A percentile compares a stretch with the other conserved stretches of the same genome.
Conservation (phyloP, 2,888 invertebrate species). For the Ochropleura plecta region DNA sequence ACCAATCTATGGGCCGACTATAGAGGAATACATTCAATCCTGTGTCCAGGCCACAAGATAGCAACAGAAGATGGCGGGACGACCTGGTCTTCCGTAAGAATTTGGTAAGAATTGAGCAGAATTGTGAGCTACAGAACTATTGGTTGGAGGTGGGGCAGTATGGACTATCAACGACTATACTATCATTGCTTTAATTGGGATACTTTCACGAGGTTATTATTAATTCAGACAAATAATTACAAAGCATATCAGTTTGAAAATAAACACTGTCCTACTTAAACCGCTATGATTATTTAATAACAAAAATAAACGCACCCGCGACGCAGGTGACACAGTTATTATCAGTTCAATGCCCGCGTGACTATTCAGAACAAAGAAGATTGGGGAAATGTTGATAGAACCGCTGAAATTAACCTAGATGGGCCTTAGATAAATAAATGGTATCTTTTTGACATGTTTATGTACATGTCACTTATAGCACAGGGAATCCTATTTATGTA, state of each 20-base stretch:
- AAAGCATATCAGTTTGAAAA: slow-evolving; percentile 8
- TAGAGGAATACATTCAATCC: neutral
- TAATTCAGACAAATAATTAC: slow-evolving; percentile 1
- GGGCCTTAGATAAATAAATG: slow-evolving; percentile 26
- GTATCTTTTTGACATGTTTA: slow-evolving; percentile 1
- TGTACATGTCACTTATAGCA: no score
- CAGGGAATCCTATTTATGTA: no score
- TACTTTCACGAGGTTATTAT: neutral
- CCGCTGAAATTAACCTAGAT: slow-evolving; percentile 35
- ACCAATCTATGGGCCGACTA: neutral
- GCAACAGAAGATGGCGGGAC: neutral
- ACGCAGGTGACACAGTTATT: slow-evolving; percentile 47
- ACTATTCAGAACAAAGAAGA: slow-evolving; percentile 45
- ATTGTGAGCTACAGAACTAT: neutral
- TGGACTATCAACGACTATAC: neutral
- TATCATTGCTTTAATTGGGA: neutral
- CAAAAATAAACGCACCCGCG: slow-evolving; percentile 32
- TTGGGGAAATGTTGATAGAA: slow-evolving; percentile 25
- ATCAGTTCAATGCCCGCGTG: slow-evolving; percentile 52
- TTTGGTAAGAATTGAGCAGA: neutral
- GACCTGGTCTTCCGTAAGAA: neutral
- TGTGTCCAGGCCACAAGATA: neutral
- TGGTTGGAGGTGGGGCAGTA: neutral
- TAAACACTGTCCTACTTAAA: slow-evolving; percentile 20
- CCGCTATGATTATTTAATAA: slow-evolving; percentile 7